Percentiles rank a stretch among this genome's conserved stretches.
These are phyloP conservation scores for Lophotriccus pileatus DNA, from an alignment of 2,797 vertebrate genomes.

Conservation along the genomic window DNA sequence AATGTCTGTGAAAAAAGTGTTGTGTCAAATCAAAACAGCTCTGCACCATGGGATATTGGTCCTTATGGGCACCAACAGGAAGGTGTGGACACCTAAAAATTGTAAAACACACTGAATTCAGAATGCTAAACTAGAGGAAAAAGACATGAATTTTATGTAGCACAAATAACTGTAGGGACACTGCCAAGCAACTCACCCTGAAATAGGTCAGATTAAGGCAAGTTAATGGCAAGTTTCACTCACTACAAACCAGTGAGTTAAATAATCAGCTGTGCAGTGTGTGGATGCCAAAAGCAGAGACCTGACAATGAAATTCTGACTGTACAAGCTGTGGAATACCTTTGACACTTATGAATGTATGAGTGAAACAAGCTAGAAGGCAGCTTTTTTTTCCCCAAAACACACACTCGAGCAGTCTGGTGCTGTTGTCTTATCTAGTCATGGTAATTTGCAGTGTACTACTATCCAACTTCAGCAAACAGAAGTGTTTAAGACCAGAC, in stretches of 20 bases:
- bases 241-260: background rate
- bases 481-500: background rate
- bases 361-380: background rate
- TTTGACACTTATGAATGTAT: background rate
- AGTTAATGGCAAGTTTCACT: background rate
- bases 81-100: background rate
- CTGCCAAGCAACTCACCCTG: fast-evolving
- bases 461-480: background rate
- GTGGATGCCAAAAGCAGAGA: background rate
- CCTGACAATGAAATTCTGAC: background rate
- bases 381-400: background rate
- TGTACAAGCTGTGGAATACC: fast-evolving
- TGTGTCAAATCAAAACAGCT: background rate
- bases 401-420: fast-evolving
- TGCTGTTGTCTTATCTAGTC: background rate
- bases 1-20: background rate
- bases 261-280: background rate
- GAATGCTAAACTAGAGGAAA: background rate
- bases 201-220: fast-evolving
- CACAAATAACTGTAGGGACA: background rate
- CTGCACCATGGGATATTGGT: background rate
- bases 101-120: background rate
- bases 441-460: background rate
- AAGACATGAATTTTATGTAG: fast-evolving
- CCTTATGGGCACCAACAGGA: background rate